Evolutionary conservation across 2,113 vertebrate species (phyloP).

Genomic region (Ondatra zibethicus): DNA sequence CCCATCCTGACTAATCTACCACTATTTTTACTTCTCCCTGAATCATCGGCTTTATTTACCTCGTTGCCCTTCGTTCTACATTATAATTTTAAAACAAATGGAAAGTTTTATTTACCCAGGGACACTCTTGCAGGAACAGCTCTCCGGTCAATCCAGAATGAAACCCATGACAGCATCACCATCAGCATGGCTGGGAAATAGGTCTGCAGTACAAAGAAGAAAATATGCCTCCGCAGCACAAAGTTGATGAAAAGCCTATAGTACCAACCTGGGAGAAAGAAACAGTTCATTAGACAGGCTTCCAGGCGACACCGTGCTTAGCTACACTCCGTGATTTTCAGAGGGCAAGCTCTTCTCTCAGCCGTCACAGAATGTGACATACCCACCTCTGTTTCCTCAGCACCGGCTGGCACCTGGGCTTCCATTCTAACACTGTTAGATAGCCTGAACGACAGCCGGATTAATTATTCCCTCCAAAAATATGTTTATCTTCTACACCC

Average conservation of each 20-base stretch:
- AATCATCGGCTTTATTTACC: neutral
- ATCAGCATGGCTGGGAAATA: conserved; percentile 97
- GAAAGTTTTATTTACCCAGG: conserved; percentile 90
- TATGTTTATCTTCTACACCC: neutral
- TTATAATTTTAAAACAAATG: neutral
- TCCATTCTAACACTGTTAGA: neutral
- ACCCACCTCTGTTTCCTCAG: neutral
- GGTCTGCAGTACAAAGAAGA: conserved; percentile 97
- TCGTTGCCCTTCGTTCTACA: neutral
- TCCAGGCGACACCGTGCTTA: neutral
- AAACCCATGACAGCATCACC: conserved; percentile 97
- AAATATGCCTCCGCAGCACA: conserved; percentile 94
- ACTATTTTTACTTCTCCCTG: neutral
- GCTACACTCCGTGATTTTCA: neutral
- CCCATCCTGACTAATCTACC: neutral
- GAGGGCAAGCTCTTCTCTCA: neutral
- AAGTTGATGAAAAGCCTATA: conserved; percentile 96
- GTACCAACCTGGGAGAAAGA: conserved; percentile 92
- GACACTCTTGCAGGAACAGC: conserved; percentile 95
- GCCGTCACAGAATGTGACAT: neutral
- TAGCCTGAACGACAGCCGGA: neutral
- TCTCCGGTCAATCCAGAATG: conserved; percentile 96
- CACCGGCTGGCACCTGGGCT: neutral
- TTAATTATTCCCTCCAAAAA: conserved; percentile 25
- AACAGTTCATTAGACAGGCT: neutral